These are phyloP conservation scores for Temnothorax nylanderi DNA, from an alignment of 1,140 invertebrate genomes.

Conservation along the genomic window DNA sequence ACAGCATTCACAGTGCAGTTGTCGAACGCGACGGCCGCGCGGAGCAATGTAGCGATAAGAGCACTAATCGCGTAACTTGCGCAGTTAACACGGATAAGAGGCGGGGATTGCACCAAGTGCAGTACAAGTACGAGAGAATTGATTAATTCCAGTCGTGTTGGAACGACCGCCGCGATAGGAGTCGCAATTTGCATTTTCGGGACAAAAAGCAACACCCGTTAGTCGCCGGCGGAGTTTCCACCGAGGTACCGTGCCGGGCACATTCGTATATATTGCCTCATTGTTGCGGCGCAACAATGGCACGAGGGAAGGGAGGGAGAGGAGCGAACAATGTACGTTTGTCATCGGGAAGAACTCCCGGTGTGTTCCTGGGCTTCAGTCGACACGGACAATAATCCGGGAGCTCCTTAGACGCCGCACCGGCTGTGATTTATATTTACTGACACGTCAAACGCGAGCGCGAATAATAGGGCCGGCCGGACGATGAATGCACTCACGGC, in stretches of 20 bases:
- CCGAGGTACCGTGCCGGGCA: slow-evolving; percentile 19
- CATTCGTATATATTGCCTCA: slow-evolving; percentile 58
- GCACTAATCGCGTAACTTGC: slow-evolving; percentile 30
- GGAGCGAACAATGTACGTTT: slow-evolving; percentile 53
- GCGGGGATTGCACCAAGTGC: slow-evolving; percentile 4
- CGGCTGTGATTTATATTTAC: slow-evolving; percentile 52
- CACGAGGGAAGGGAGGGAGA: background rate
- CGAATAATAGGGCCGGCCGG: slow-evolving; percentile 34
- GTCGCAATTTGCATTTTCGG: slow-evolving; percentile 51
- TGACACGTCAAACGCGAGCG: slow-evolving; percentile 47
- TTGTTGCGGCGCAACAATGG: slow-evolving; percentile 64
- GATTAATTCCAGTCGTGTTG: slow-evolving; percentile 53
- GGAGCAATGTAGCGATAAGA: slow-evolving; percentile 1
- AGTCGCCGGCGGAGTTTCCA: slow-evolving; percentile 55
- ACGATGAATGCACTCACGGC: slow-evolving; percentile 24
- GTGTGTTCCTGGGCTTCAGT: slow-evolving; percentile 4
- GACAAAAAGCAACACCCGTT: slow-evolving; percentile 56
- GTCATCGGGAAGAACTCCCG: slow-evolving; percentile 62
- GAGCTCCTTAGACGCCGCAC: slow-evolving; percentile 53
- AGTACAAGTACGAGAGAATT: slow-evolving; percentile 31
- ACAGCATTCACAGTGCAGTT: no score
- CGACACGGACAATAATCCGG: slow-evolving; percentile 59
- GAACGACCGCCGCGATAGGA: slow-evolving; percentile 18
- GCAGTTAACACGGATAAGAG: slow-evolving; percentile 34
- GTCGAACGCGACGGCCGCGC: background rate